Conservation (phyloP, 2,797 vertebrate genomes). For the Dendrocincla fuliginosa region DNA sequence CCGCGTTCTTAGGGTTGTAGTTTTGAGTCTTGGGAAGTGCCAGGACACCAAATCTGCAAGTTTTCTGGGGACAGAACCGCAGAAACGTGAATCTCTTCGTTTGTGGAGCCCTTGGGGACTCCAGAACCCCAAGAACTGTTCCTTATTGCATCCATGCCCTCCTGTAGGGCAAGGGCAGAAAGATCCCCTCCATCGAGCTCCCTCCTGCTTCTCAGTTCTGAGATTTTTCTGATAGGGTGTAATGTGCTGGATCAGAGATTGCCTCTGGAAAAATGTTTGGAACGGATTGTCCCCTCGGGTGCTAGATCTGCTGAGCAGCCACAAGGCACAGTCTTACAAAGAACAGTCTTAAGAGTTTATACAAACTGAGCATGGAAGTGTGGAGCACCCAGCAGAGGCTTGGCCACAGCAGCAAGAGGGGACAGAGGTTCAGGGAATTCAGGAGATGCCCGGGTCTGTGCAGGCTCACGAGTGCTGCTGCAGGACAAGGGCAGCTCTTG, state of each 20-base stretch:
- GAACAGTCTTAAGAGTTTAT: slow-evolving; percentile 71
- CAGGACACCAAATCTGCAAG: background rate
- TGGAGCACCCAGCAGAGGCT: slow-evolving; percentile 73
- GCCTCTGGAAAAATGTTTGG: background rate
- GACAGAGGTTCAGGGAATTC: background rate
- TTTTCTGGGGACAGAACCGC: background rate
- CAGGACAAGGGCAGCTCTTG: background rate
- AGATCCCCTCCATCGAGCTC: background rate
- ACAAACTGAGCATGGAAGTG: slow-evolving; percentile 71
- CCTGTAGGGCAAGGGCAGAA: background rate
- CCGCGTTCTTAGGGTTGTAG: background rate
- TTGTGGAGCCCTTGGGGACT: background rate
- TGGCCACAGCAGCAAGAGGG: slow-evolving; percentile 69
- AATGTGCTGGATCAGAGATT: background rate
- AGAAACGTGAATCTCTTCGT: background rate
- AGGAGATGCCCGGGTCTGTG: background rate
- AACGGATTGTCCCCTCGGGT: slow-evolving; percentile 40
- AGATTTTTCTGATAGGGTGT: background rate
- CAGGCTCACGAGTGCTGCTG: background rate
- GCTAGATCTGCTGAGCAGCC: slow-evolving; percentile 76
- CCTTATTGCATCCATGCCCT: background rate
- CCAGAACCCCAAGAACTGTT: background rate
- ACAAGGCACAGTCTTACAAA: slow-evolving; percentile 66
- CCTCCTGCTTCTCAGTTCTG: background rate
- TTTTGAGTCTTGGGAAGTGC: background rate